Conservation (phyloP, 2,888 invertebrate genomes). For the Limnephilus auricula region DNA sequence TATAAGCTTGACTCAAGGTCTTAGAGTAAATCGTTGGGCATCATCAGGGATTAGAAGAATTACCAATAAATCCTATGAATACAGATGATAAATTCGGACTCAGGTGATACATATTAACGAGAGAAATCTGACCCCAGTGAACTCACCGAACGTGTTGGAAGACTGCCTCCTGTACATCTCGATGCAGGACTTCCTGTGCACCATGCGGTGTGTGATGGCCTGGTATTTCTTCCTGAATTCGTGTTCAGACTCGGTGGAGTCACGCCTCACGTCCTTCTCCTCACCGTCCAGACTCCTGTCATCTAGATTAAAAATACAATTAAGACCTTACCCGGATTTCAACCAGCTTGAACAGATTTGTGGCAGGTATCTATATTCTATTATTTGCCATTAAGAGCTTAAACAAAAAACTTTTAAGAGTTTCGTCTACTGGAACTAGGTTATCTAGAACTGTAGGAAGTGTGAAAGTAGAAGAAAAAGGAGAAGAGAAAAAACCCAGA, state of each 20-base stretch:
- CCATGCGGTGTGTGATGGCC: slow-evolving; percentile 91
- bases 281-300: slow-evolving; percentile 68
- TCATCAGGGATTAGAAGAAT: not conserved
- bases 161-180: slow-evolving; percentile 93
- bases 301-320: slow-evolving; percentile 68
- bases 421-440: no score
- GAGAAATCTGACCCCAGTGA: not conserved
- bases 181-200: slow-evolving; percentile 92
- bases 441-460: no score
- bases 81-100: no score
- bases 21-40: not conserved
- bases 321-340: not conserved
- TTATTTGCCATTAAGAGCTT: no score
- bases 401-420: no score
- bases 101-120: not conserved
- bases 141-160: slow-evolving; percentile 90
- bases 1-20: not conserved
- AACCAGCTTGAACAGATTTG: not conserved
- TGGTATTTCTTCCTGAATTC: slow-evolving; percentile 92
- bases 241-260: slow-evolving; percentile 89
- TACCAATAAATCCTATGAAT: not conserved
- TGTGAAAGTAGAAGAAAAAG: no score
- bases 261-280: slow-evolving; percentile 74
- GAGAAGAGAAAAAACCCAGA: no score
- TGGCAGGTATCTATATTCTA: no score